phyloP scores from a whole-genome alignment of 2,888 invertebrate genomes.

The Nymphalis polychloros region DNA sequence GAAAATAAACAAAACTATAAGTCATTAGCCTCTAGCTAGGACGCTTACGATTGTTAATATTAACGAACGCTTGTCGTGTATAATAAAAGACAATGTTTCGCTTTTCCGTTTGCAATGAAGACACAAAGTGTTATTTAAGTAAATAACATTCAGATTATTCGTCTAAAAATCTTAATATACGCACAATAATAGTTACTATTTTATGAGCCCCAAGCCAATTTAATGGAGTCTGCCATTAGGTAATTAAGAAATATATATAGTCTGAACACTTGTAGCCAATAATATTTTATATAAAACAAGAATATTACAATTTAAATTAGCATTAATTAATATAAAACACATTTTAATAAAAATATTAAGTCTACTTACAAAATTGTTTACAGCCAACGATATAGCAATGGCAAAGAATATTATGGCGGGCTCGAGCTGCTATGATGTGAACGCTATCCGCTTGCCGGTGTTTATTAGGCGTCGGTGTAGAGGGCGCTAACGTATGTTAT shows the following conservation, averaged over 20 bases:
- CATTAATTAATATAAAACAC: slow-evolving; percentile 24
- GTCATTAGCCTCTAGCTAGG: slow-evolving; percentile 58
- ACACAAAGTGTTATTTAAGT: background rate
- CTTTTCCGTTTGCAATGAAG: background rate
- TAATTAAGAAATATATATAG: slow-evolving; percentile 40
- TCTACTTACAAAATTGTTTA: slow-evolving; percentile 76
- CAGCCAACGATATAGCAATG: slow-evolving; percentile 64
- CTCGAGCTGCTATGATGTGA: slow-evolving; percentile 55
- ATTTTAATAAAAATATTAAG: slow-evolving; percentile 38
- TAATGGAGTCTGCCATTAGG: slow-evolving; percentile 69
- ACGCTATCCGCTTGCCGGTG: slow-evolving; percentile 49
- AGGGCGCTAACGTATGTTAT: slow-evolving; percentile 58
- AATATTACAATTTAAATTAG: slow-evolving; percentile 26
- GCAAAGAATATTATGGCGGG: slow-evolving; percentile 73
- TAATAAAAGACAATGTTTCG: background rate
- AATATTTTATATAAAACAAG: slow-evolving; percentile 30
- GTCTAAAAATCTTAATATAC: background rate
- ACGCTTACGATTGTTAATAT: slow-evolving; percentile 42
- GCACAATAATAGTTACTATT: slow-evolving; percentile 25
- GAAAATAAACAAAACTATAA: slow-evolving; percentile 50
- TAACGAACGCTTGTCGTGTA: slow-evolving; percentile 12
- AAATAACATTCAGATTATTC: background rate
- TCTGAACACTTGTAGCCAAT: slow-evolving; percentile 3
- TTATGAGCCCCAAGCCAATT: slow-evolving; percentile 53
- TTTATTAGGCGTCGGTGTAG: slow-evolving; percentile 75